Evolutionary conservation across 1,140 invertebrate genomes (phyloP), one percentile per base, ranked within the genome.

Genomic region (Solen grandis): DNA sequence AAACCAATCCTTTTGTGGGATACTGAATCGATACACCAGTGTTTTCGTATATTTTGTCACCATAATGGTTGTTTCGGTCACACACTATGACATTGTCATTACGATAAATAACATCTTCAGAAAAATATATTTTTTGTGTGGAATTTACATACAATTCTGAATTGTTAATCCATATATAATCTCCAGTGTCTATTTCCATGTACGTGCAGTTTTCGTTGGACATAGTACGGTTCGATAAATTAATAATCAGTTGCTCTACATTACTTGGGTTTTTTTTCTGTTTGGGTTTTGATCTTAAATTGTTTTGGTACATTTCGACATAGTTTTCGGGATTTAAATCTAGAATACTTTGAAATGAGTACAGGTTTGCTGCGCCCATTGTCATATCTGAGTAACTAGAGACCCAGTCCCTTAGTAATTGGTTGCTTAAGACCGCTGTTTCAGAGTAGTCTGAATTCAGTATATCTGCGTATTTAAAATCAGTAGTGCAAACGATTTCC

Each of bases 1-100:
- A 84, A 16, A 88, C 8, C 38, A 86, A 70, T 13, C 63, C 62
- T 36, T 87, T 82, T 1, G 76, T 35, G 13, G 54, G 14, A 33
- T 76, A 84, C 50, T 75, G 62, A 22, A 79, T 80, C 25, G 0
- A 14, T 27, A 22, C 31, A 38, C 19, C 27, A 10, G 27, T 2
- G 16, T 35, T 22, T 36, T 59, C 35, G 33, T 35, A 73, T 19
- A 16, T 41, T 52, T 13, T 35, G 16, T 36, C 57, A 25, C 14
- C 27, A 59, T 46, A 57, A 31, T 66, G 57, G 14, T 68, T 60
- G 22, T 68, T 65, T 46, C 31, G 35, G 0, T 41, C 31, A 62
- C 84, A 70, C 1, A 76, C 62, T 57, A 75, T 59, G 27, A 52
- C 54, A 16, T 38, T 29, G 22, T 14, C 33, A 5, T 63, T 72